Conservation (phyloP, 2,113 vertebrate genomes). For the Sylvia atricapilla region DNA sequence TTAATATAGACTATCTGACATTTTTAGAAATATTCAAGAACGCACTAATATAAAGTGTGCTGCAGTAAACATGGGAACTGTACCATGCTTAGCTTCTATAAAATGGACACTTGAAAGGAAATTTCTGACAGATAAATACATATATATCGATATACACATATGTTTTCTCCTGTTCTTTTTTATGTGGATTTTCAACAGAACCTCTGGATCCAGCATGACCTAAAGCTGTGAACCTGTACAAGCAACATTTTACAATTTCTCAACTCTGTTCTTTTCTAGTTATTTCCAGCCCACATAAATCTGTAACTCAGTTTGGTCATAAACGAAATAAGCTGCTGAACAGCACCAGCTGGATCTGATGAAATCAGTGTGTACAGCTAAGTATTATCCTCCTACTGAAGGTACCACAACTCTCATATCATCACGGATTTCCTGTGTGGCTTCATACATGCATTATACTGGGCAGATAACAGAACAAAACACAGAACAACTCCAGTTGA, state of each 20-base stretch:
- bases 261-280: slow-evolving; percentile 30
- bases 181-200: not conserved
- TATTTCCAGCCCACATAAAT: slow-evolving; percentile 15
- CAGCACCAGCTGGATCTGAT: slow-evolving; percentile 47
- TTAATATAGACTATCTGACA: not conserved
- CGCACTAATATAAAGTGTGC: not conserved
- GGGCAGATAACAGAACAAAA: not conserved
- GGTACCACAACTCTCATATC: slow-evolving; percentile 6
- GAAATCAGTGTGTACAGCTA: not conserved
- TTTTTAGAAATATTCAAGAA: not conserved
- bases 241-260: not conserved
- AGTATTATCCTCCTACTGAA: slow-evolving; percentile 48
- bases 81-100: not conserved
- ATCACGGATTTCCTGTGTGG: slow-evolving; percentile 7
- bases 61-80: not conserved
- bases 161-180: not conserved
- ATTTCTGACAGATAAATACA: not conserved
- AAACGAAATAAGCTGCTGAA: slow-evolving; percentile 29
- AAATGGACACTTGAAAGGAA: not conserved
- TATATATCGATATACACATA: not conserved
- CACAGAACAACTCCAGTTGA: not conserved
- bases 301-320: not conserved
- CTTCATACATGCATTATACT: not conserved
- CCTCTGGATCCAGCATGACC: not conserved
- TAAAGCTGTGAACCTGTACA: not conserved